Conservation (phyloP, 2,888 invertebrate genomes). For the Spatulosminthurus flaviceps region DNA sequence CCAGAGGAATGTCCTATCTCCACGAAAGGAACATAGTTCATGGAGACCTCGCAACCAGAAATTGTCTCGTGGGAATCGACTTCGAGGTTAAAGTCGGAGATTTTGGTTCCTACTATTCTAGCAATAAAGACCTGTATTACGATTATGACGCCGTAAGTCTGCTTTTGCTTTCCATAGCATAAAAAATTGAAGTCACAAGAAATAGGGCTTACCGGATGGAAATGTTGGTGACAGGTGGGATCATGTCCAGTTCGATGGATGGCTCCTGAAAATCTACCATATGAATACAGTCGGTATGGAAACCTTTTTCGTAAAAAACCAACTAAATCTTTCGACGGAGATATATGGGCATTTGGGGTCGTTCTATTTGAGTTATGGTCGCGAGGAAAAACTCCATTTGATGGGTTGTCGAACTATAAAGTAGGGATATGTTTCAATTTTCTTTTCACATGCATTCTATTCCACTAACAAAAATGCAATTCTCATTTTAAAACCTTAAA, state of each 20-base stretch:
- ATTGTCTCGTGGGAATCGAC: background rate
- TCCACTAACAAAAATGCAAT: no score
- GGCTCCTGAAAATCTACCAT: slow-evolving; percentile 31
- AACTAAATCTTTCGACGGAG: background rate
- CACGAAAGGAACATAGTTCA: slow-evolving; percentile 24
- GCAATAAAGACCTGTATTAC: background rate
- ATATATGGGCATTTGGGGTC: slow-evolving; percentile 32
- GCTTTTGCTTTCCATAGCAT: no score
- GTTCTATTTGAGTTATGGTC: slow-evolving; percentile 39
- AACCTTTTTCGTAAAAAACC: background rate
- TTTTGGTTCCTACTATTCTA: slow-evolving; percentile 11
- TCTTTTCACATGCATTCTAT: background rate
- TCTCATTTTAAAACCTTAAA: no score
- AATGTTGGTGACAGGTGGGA: background rate
- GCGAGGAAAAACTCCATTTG: slow-evolving; percentile 25
- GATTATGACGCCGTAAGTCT: background rate
- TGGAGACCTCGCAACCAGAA: slow-evolving; percentile 30
- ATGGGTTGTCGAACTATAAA: background rate
- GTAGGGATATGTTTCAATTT: background rate
- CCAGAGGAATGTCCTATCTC: slow-evolving; percentile 32
- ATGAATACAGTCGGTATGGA: background rate
- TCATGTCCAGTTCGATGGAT: slow-evolving; percentile 25
- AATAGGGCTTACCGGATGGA: no score
- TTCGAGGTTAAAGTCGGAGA: slow-evolving; percentile 32
- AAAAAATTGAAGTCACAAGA: no score